Evolutionary conservation across 2,797 vertebrate genomes (phyloP).

Genomic region (Carcharodon carcharias): DNA sequence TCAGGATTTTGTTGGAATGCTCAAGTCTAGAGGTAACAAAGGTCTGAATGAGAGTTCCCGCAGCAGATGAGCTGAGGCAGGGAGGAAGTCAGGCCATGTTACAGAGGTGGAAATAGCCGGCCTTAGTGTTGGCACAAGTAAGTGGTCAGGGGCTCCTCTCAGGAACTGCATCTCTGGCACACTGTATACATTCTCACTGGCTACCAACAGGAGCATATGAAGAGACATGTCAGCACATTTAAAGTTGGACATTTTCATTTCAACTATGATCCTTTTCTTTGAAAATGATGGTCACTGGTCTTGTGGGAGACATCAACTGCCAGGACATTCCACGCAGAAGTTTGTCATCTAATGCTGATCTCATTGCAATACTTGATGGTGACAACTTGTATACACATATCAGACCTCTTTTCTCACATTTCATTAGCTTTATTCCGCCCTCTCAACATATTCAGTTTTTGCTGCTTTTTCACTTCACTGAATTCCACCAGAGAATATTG

Average conservation of each 20-base stretch:
- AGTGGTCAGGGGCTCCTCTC: no score
- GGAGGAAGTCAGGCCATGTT: no score
- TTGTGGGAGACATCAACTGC: no score
- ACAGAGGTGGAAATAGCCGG: no score
- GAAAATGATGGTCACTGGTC: background rate
- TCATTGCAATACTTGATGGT: background rate
- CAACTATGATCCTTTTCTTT: background rate
- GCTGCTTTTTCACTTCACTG: background rate
- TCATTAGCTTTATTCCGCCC: background rate
- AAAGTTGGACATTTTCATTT: background rate
- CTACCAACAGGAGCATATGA: background rate
- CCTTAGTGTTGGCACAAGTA: no score
- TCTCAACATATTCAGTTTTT: background rate
- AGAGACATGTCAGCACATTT: background rate
- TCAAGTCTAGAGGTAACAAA: no score
- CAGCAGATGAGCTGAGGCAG: no score
- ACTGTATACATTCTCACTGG: background rate
- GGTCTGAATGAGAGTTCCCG: no score
- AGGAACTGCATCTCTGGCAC: background rate
- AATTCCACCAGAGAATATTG: no score
- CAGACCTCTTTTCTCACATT: background rate
- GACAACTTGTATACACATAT: background rate
- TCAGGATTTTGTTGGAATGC: no score
- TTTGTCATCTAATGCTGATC: background rate
- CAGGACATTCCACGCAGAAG: background rate